Evolutionary conservation across 2,113 vertebrate genomes (phyloP), one percentile per base, ranked within the genome.

Genomic region (Chelonoidis abingdonii): DNA sequence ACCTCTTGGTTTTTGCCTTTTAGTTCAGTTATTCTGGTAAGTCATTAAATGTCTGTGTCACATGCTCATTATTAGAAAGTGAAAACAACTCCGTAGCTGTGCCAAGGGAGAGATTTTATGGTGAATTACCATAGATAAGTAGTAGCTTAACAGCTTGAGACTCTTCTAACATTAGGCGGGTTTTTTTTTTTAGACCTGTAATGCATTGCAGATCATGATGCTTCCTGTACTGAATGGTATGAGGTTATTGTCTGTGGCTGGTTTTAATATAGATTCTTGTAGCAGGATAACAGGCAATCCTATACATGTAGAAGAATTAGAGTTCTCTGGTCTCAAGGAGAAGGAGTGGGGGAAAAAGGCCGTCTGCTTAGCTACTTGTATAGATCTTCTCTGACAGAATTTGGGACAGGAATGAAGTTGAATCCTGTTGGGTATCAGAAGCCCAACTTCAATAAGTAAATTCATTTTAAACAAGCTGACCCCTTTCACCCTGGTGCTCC

Each of bases 21-120:
- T 35, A 49, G 44, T 97, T 88, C 86, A 84, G 94, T 97, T 98
- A 96, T 98, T 97, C 95, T 35, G n/a, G 97, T 97, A 98, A 96
- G 95, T 98, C 98, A 97, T 98, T 98, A 98, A 97, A 87, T 52
- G 87, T 96, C 87, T 57, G 72, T 87, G 92, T 97, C 97, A 97
- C 88, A 88, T 92, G 54, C 49, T 98, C 54, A 2, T 97, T 97
- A 95, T 95, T 96, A 96, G 97, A 97, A 96, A 96, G 95, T 49
- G 89, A 72, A 94, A 96, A 95, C 96, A 97, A 95, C 84, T 81
- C 88, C 4, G 81, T 86, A 89, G 81, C 91, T 83, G 89, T 96
- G 93, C 95, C 93, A 83, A 27, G 89, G 97, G 97, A 98, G 97
- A 96, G 94, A 54, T 87, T 91, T 88, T 91, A 84, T 90, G 96